Evolutionary conservation across 2,113 vertebrate genomes (phyloP).

Genomic region (Atlantisia rogersi): DNA sequence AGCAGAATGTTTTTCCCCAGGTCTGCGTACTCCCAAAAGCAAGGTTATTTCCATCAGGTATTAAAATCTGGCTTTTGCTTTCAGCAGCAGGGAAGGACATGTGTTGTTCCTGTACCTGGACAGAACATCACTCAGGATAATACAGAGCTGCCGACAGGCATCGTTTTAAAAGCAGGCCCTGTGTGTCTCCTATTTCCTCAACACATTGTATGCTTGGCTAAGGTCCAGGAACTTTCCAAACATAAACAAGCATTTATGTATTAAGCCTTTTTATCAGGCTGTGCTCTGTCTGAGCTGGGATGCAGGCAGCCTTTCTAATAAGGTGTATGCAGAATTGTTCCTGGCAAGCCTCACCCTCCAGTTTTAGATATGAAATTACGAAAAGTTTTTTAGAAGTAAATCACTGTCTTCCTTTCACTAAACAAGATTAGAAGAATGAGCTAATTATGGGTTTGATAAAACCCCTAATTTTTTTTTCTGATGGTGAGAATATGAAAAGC

Average conservation of each 20-base stretch:
- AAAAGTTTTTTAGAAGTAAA: not conserved
- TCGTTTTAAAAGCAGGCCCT: constrained; percentile 58
- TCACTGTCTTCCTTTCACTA: not conserved
- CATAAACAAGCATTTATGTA: constrained; percentile 67
- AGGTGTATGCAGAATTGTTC: constrained; percentile 15
- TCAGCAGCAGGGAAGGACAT: not conserved
- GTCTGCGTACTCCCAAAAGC: not conserved
- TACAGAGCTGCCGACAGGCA: constrained; percentile 39
- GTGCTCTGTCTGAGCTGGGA: constrained; percentile 50
- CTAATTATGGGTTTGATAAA: not conserved
- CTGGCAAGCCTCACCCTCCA: not conserved
- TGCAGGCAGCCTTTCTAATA: constrained; percentile 58
- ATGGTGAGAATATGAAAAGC: not conserved
- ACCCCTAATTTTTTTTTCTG: fast-evolving
- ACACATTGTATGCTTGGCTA: constrained; percentile 52
- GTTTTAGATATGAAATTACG: not conserved
- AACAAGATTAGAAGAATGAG: not conserved
- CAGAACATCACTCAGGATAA: constrained; percentile 65
- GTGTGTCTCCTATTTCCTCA: constrained; percentile 60
- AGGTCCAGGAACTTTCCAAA: constrained; percentile 65
- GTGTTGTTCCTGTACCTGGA: constrained; percentile 48
- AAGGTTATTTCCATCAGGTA: not conserved
- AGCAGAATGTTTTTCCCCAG: not conserved
- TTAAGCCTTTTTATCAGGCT: constrained; percentile 66
- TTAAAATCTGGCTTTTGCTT: constrained; percentile 49